phyloP scores from a whole-genome alignment of 2,113 vertebrate genomes.

The Raphicerus campestris region DNA sequence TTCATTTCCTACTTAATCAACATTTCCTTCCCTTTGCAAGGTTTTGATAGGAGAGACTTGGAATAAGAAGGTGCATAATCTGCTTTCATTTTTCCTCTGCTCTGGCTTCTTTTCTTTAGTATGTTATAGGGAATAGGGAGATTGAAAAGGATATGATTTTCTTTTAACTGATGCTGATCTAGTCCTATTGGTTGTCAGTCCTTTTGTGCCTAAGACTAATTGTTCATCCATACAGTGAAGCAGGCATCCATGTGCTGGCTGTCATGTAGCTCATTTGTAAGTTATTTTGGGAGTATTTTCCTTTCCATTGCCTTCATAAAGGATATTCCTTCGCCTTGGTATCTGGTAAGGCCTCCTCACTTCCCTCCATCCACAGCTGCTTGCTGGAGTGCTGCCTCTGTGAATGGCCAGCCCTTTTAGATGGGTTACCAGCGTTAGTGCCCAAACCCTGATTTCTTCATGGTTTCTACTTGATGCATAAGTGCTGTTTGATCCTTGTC shows the following conservation, averaged over 20 bases:
- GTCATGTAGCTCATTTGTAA: background rate
- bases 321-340: background rate
- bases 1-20: background rate
- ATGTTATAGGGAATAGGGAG: background rate
- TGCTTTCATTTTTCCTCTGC: background rate
- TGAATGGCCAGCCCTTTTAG: background rate
- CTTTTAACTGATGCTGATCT: background rate
- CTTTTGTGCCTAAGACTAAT: background rate
- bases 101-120: conserved; percentile 10
- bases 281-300: background rate
- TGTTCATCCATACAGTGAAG: background rate
- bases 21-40: background rate
- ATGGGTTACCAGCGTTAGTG: background rate
- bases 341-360: background rate
- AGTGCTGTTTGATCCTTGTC: background rate
- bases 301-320: background rate
- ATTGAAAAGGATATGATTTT: background rate
- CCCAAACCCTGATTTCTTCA: background rate
- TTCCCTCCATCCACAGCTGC: background rate
- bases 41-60: background rate
- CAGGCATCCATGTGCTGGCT: background rate
- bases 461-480: background rate
- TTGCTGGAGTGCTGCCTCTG: background rate
- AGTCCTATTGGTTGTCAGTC: background rate
- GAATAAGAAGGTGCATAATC: background rate